Base-by-base conservation (phyloP, 1,140 invertebrate species). In the Potamilus streckersoni region DNA sequence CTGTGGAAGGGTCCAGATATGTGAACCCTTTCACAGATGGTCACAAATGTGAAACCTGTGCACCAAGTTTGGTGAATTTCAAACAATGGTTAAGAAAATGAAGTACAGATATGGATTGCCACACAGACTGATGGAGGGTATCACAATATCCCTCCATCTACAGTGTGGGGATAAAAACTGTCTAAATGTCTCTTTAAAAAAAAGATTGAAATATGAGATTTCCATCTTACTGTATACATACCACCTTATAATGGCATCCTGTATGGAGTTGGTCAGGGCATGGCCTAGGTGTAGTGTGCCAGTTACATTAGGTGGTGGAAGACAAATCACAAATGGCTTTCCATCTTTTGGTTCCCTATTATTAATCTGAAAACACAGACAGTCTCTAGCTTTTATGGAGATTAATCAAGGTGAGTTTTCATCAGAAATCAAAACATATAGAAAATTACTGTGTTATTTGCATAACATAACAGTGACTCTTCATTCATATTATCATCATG, bases 281-380 rank as follows among this genome's bases (percentile, higher is more conserved):
- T 99, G 98, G 23, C 98, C 98, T 78, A 99, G 93, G 93, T 99
- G 98, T 57, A 99, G 91, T 49, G 93, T 94, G 19, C 98, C 98
- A 55, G 98, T 99, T 0, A 99, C 96, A 92, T 99, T 99, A 11
- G 98, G 98, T 17, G 98, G 98, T 57, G 98, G 98, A 84, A 99
- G 97, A 27, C 99, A 94, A 93, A 99, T 97, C 3, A 96, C 93
- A 92, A 99, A 99, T 85, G 84, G 83, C 76, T 87, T 79, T 23
- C 79, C 49, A 31, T 55, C 58, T 49, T 58, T 63, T 38, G 38
- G 38, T 38, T 38, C 38, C 4, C 38, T 38, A 0, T 4, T 38
- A 38, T 8, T 38, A 38, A 38, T 38, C 38, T 38, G 38, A 38
- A 38, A 38, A 38, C 38, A 38, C 38, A 38, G 38, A 3, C 38